Conservation (phyloP, 2,797 vertebrate species). For the Coracias cyanogaster region DNA sequence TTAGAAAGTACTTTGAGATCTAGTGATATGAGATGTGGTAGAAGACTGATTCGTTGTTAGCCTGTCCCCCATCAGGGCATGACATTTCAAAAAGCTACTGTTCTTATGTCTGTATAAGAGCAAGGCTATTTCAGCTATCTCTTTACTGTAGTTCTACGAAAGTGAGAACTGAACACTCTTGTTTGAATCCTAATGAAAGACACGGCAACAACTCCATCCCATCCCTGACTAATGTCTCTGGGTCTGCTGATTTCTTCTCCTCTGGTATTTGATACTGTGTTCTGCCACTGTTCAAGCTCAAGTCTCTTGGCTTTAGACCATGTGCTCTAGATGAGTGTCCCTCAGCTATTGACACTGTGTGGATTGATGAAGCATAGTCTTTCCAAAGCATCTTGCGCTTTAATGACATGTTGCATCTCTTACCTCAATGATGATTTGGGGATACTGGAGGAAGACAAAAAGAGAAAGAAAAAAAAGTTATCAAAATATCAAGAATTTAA, state of each 20-base stretch:
- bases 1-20: neutral
- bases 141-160: neutral
- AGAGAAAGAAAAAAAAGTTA: neutral
- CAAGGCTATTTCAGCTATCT: neutral
- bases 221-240: neutral
- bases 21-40: neutral
- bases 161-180: neutral
- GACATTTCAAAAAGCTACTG: neutral
- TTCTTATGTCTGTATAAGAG: neutral
- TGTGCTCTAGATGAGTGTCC: neutral
- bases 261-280: neutral
- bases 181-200: neutral
- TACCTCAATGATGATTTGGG: slow-evolving; percentile 45
- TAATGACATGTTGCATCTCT: neutral
- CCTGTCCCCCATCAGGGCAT: neutral
- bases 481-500: neutral
- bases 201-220: neutral
- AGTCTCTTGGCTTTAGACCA: neutral
- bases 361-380: neutral
- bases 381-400: neutral
- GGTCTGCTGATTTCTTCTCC: neutral
- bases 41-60: neutral
- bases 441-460: slow-evolving; percentile 27
- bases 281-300: neutral
- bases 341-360: neutral